Conservation (phyloP, 2,797 vertebrate species). For the Spondyliosoma cantharus region DNA sequence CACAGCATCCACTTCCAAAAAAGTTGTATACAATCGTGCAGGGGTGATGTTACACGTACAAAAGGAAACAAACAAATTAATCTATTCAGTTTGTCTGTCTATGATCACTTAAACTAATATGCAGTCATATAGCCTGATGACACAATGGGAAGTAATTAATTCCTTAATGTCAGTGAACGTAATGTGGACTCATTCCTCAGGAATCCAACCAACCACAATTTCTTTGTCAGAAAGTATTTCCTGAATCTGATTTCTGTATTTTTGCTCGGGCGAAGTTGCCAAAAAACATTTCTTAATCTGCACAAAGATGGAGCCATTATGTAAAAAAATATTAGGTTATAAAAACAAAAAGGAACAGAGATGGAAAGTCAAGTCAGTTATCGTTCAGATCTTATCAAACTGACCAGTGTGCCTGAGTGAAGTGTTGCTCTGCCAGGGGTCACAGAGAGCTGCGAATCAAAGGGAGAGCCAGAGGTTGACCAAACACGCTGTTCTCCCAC, state of each 20-base stretch:
- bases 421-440: conserved; percentile 66
- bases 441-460: conserved; percentile 79
- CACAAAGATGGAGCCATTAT: neutral
- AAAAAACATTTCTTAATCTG: conserved; percentile 11
- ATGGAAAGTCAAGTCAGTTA: conserved; percentile 33
- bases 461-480: conserved; percentile 82
- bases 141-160: neutral
- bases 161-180: neutral
- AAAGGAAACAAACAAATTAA: neutral
- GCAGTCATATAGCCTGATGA: neutral
- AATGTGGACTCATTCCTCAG: neutral
- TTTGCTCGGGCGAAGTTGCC: conserved; percentile 12
- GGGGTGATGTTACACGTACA: neutral
- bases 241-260: conserved; percentile 37
- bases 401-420: conserved; percentile 37
- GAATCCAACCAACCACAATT: neutral
- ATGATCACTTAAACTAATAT: neutral
- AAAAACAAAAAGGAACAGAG: conserved; percentile 6
- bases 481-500: conserved; percentile 82
- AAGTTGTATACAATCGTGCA: conserved; percentile 5
- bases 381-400: conserved; percentile 52
- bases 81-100: neutral
- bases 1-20: neutral
- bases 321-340: conserved; percentile 3
- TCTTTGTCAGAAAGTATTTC: conserved; percentile 26